Base-by-base conservation (phyloP, 2,113 vertebrate genomes). In the Xenus cinereus region DNA sequence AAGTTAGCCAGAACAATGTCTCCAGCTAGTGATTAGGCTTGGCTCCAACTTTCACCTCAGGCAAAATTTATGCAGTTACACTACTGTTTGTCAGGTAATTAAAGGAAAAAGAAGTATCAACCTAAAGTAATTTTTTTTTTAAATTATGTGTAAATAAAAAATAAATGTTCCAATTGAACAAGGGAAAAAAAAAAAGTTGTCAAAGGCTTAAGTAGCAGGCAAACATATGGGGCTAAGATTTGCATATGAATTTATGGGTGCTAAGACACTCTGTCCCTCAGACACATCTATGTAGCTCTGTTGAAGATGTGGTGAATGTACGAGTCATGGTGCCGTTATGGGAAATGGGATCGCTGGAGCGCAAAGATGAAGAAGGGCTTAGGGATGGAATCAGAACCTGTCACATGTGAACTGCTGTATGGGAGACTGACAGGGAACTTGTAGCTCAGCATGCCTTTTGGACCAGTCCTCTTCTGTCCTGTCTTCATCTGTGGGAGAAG, bases 1-100 rank as follows among this genome's bases (percentile, higher is more conserved):
- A 98, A 94, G 88, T 98, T 98, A 97, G 96, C 97, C 95, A 93
- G 97, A 97, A 98, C 97, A 98, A 97, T 98, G 96, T 96, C 95
- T 98, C 96, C 93, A 97, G 95, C 95, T 97, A 97, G 93, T 95
- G 95, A 98, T 98, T 98, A 98, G 96, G 97, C 97, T 97, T 35
- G 68, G 87, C 86, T 98, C 97, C 97, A 98, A 37, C 83, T 96
- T 97, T 97, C 94, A 98, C 96, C 95, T 97, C 85, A 89, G 97
- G 96, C 97, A 97, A 95, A 97, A 97, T 97, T 95, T 97, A 97
- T 97, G 93, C 87, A 98, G 87, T 81, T 98, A 79, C 93, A 87
- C 88, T 97, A 97, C 93, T 59, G 73, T 97, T 98, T 97, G 88
- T 97, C 89, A 97, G 93, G 81, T 97, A 97, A 96, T 97, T 98